Evolutionary conservation across 2,113 vertebrate species (phyloP), one percentile per base, ranked within the genome.

Genomic region (Bagarius yarrelli): DNA sequence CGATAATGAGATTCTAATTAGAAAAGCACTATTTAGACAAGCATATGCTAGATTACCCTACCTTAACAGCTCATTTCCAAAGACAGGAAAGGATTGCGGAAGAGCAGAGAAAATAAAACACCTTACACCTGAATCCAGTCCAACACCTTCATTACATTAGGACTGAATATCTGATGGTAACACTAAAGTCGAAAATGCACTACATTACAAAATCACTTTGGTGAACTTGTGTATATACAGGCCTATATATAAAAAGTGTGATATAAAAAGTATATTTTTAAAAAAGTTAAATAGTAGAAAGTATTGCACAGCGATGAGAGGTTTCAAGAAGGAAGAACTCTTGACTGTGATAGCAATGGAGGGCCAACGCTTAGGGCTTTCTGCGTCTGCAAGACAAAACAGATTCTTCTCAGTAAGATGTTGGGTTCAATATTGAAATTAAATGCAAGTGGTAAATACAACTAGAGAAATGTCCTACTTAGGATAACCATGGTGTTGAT

Each of bases 401-500:
- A 36, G 4, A 53, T 32, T 32, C 8, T 55, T 4, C n/a, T 0
- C 2, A 44, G 55, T 52, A 23, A 25, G 8, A 34, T 1, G n/a
- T 21, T 21, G 0, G 34, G 44, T 60, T 71, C 11, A 47, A 21
- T 56, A 11, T 21, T 61, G 6, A 34, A 0, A 63, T 50, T 2
- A 53, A 40, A 59, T 30, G n/a, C 4, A 52, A 23, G 36, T 12
- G 0, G 32, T 75, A 40, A 0, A 63, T 4, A 23, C 5, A 19
- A 27, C 55, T 36, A n/a, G 5, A 55, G 70, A 3, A 82, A 4
- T 40, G 11, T 47, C 95, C 91, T 92, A 99, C 97, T 99, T 99
- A 52, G 93, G 93, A 82, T 94, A 92, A 63, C 91, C 96, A 0
- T 97, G 95, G 86, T 98, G 96, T 86, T 97, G 91, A 47, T 91